Evolutionary conservation across 2,888 invertebrate species (phyloP), one percentile per base, ranked within the genome.

Genomic region (Drosophila mimica): DNA sequence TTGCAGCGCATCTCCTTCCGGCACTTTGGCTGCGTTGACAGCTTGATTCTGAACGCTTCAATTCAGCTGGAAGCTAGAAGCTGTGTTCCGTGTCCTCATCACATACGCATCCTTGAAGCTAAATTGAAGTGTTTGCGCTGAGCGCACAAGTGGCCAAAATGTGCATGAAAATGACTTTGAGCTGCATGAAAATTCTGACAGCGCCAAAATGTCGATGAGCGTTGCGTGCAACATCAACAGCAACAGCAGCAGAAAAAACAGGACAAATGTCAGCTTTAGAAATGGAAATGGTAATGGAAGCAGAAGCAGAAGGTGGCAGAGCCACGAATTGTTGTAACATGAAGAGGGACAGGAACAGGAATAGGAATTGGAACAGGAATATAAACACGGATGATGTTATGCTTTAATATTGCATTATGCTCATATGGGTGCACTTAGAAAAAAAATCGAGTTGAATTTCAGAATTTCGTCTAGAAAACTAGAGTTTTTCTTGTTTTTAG

Each of bases 41-140:
- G 63, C 53, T 67, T 81, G 83, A 81, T 78, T 68, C 79, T 66
- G 73, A 64, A 60, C 58, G 75, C 76, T 64, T 74, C 69, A 74
- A 69, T 66, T 65, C 59, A 52, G 60, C 46, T 48, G 43, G 28
- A 46, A 54, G 20, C 25, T 30, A 52, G 25, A 40, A n/a, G 52
- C 52, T 33, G 58, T 36, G 28, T 15, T 57, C 48, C 38, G 28
- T 46, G 53, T 54, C 48, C 51, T 66, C 58, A 68, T 65, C 68
- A 59, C 68, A 58, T 69, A 79, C 75, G 87, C 87, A 87, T 81
- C 77, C 85, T 86, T 89, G 77, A 66, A 76, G 88, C 87, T 67
- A 81, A 89, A 89, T 89, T 87, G 86, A 89, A 89, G 88, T 89
- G 90, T 85, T 89, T 89, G 89, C 76, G 83, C 74, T 63, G 74